Percentiles rank a stretch among this genome's conserved stretches.
Conservation (phyloP, 2,797 vertebrate species). For the Acipenser oxyrinchus region DNA sequence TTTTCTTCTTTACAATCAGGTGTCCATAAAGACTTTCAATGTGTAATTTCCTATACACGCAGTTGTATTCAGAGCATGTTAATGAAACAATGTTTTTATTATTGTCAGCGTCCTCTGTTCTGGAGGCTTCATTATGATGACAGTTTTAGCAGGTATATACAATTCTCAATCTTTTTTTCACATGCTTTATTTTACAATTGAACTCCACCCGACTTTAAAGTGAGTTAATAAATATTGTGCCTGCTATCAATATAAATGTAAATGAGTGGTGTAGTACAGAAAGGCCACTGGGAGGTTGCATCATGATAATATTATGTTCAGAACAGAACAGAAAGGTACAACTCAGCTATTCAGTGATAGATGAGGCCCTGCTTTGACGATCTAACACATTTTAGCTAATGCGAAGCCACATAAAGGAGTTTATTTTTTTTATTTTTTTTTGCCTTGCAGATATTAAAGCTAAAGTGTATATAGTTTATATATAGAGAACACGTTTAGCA, state of each 20-base stretch:
- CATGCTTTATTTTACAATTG: constrained; percentile 10
- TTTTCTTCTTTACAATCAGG: neutral
- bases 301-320: constrained; percentile 51
- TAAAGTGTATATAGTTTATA: constrained; percentile 2
- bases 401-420: constrained; percentile 36
- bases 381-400: constrained; percentile 43
- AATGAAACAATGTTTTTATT: constrained; percentile 18
- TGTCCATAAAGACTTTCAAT: neutral
- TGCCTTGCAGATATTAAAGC: constrained; percentile 22
- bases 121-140: neutral
- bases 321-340: constrained; percentile 31
- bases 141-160: neutral
- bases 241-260: constrained; percentile 49
- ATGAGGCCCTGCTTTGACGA: constrained; percentile 46
- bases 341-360: constrained; percentile 37
- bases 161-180: neutral
- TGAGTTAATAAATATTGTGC: constrained; percentile 33
- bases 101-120: neutral
- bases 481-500: too few species aligned
- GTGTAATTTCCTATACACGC: neutral
- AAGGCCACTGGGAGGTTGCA: constrained; percentile 37
- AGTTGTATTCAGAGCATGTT: constrained; percentile 1
- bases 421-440: constrained; percentile 14
- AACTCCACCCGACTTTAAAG: constrained; percentile 21
- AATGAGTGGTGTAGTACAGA: constrained; percentile 36